These are phyloP conservation scores for Pseudorasbora parva DNA, from an alignment of 2,113 vertebrate genomes.

Conservation along the genomic window DNA sequence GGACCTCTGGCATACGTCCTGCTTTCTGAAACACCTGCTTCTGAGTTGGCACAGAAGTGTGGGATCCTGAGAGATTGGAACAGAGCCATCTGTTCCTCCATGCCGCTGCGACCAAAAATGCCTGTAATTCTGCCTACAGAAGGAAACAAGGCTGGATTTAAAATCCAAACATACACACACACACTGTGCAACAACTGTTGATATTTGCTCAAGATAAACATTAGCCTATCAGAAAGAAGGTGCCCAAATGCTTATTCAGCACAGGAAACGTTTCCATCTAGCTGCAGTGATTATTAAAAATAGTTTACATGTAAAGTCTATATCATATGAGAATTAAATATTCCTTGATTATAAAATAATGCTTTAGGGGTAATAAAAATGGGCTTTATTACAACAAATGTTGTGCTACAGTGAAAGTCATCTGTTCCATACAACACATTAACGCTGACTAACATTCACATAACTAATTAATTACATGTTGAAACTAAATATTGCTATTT, in stretches of 20 bases:
- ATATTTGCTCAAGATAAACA: too few species aligned
- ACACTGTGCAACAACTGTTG: too few species aligned
- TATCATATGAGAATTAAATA: too few species aligned
- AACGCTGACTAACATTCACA: neutral
- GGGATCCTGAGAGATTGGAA: constrained; percentile 70
- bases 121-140: neutral
- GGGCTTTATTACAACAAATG: too few species aligned
- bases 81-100: constrained; percentile 70
- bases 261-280: too few species aligned
- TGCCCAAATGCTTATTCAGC: too few species aligned
- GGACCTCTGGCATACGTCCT: constrained; percentile 71
- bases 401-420: too few species aligned
- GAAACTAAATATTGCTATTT: neutral
- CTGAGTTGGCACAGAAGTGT: constrained; percentile 65
- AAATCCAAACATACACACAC: neutral
- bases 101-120: constrained; percentile 52
- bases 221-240: too few species aligned
- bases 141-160: neutral
- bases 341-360: too few species aligned
- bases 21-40: constrained; percentile 77
- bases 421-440: neutral
- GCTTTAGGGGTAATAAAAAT: too few species aligned
- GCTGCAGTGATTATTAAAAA: too few species aligned
- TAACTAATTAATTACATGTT: neutral
- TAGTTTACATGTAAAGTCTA: too few species aligned